Evolutionary conservation across 2,888 invertebrate genomes (phyloP).

Genomic region (Zelleria hepariella): DNA sequence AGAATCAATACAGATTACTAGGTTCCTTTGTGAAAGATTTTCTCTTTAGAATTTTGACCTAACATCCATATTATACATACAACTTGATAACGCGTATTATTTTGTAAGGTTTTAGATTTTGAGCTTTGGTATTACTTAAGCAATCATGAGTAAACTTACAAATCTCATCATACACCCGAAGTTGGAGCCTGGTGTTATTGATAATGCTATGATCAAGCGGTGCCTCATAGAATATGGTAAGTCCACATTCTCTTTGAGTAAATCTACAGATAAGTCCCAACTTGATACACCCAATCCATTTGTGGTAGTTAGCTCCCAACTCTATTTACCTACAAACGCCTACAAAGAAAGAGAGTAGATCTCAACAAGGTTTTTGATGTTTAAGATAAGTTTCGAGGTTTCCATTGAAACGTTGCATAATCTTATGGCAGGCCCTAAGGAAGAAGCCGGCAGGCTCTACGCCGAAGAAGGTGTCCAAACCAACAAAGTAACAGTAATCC

Average conservation of each 20-base stretch:
- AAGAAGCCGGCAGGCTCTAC: slow-evolving; percentile 81
- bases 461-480: slow-evolving; percentile 83
- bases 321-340: no score
- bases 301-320: no score
- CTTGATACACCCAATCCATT: no score
- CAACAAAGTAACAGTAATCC: slow-evolving; percentile 77
- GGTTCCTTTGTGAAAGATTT: neutral
- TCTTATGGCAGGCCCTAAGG: slow-evolving; percentile 71
- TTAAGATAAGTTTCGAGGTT: neutral
- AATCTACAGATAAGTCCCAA: no score
- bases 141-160: neutral
- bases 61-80: neutral
- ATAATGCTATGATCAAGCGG: slow-evolving; percentile 80
- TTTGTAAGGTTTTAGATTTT: neutral
- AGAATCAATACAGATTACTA: no score
- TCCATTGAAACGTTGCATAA: no score
- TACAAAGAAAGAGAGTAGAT: no score
- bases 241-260: no score
- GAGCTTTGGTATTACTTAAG: neutral
- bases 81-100: neutral
- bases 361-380: no score
- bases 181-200: slow-evolving; percentile 81
- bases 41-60: neutral
- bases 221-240: slow-evolving; percentile 79
- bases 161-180: slow-evolving; percentile 64